Evolutionary conservation across 2,888 invertebrate species (phyloP), one percentile per base, ranked within the genome.

Genomic region (Trichogramma dendrolimi): DNA sequence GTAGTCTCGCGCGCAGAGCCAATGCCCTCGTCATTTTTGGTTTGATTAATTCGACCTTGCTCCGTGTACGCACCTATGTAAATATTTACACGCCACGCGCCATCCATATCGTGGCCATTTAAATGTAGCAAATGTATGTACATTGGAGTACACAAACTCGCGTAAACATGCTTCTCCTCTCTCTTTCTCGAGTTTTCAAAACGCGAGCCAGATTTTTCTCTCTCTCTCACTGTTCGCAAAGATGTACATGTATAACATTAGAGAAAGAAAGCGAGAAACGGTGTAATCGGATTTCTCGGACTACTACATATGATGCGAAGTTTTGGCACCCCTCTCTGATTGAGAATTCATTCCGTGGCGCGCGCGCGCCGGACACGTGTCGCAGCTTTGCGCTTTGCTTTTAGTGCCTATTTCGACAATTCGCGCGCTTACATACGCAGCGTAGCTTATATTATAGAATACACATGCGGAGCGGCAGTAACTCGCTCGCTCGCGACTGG

Each of bases 331-430:
- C 58, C 57, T 47, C 46, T 8, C 42, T n/a, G 51, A 59, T 61
- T 57, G 67, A 68, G 27, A 67, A 67, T 67, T 66, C 64, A 27
- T 27, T 27, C 27, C 27, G 27, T 27, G 62, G 60, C 64, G 62
- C 69, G 68, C 69, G 70, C 67, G 68, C 14, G 39, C 59, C 43
- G 59, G 70, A 69, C 73, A 69, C 73, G 72, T 71, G 73, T 68
- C 71, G 55, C 46, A 41, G 43, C 48, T 55, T 57, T 52, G 44
- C 14, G 43, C 53, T 50, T 60, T 62, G 49, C 55, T 14, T 4
- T 52, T 11, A 43, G 27, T 27, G 27, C 27, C 27, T 27, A 27
- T 27, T 27, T 27, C 27, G 27, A 27, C 27, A 27, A 27, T 27
- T 27, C 27, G 27, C 27, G 27, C 3, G 27, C 27, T 27, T 27